These are phyloP conservation scores for Dendrolimus houi DNA, from an alignment of 2,888 invertebrate species.

Conservation along the genomic window DNA sequence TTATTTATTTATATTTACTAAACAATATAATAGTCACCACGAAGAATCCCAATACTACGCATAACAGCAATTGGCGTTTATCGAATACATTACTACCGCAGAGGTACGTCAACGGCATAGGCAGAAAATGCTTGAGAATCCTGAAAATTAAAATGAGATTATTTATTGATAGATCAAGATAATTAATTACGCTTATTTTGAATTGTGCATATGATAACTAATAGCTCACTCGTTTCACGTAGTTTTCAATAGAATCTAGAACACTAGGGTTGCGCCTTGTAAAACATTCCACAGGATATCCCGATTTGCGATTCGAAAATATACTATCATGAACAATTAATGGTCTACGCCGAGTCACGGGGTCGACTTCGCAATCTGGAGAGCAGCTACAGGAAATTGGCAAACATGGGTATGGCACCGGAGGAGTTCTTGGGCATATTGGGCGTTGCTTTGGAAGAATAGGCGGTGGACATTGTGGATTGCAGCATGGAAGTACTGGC, in stretches of 20 bases:
- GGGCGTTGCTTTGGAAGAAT: slow-evolving; percentile 65
- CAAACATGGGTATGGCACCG: slow-evolving; percentile 61
- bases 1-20: too few relatives aligned
- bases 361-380: slow-evolving; percentile 59
- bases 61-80: too few relatives aligned
- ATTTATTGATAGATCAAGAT: background rate
- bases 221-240: slow-evolving; percentile 38
- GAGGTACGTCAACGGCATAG: slow-evolving; percentile 37
- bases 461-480: slow-evolving; percentile 72
- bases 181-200: too few relatives aligned
- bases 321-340: slow-evolving; percentile 76
- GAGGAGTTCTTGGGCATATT: slow-evolving; percentile 62
- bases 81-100: slow-evolving; percentile 19
- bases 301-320: slow-evolving; percentile 44
- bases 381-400: slow-evolving; percentile 65
- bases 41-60: too few relatives aligned
- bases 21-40: too few relatives aligned
- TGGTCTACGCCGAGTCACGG: slow-evolving; percentile 75
- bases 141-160: slow-evolving; percentile 20
- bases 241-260: slow-evolving; percentile 48
- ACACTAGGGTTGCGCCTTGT: slow-evolving; percentile 39
- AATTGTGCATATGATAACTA: background rate
- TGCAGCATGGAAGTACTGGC: slow-evolving; percentile 60
- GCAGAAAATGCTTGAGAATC: slow-evolving; percentile 41
- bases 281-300: slow-evolving; percentile 38